A percentile compares a stretch with the other conserved stretches of the same genome.
phyloP scores from a whole-genome alignment of 2,888 invertebrate genomes.

The Papilio demoleus region DNA sequence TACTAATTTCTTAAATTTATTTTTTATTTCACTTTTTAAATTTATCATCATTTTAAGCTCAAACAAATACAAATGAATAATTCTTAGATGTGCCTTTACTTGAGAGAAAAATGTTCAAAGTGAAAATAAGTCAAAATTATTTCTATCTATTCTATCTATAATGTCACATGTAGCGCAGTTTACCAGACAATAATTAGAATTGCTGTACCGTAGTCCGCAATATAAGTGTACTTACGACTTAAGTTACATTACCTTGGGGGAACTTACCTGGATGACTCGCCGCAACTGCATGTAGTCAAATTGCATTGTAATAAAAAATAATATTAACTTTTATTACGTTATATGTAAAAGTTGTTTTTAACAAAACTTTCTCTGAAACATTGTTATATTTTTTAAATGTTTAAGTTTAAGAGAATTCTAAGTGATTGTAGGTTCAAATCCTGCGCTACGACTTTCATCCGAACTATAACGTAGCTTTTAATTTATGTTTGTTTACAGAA shows the following conservation, averaged over 20 bases:
- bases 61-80: background rate
- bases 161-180: constrained; percentile 20
- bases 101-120: background rate
- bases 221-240: constrained; percentile 31
- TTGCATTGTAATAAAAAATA: constrained; percentile 17
- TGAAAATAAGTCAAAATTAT: background rate
- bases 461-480: too few relatives aligned
- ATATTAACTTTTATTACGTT: background rate
- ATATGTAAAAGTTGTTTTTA: background rate
- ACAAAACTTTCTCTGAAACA: too few relatives aligned
- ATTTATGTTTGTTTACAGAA: too few relatives aligned
- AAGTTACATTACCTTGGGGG: constrained; percentile 15
- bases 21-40: too few relatives aligned
- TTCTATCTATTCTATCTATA: background rate
- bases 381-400: too few relatives aligned
- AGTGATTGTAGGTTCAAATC: too few relatives aligned
- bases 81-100: background rate
- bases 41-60: background rate
- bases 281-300: background rate
- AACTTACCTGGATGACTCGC: constrained; percentile 6
- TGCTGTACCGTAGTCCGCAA: constrained; percentile 3
- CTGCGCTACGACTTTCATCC: too few relatives aligned
- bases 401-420: too few relatives aligned
- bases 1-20: too few relatives aligned
- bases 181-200: constrained; percentile 26